Percentiles rank a stretch among this genome's conserved stretches.
phyloP scores from a whole-genome alignment of 2,888 invertebrate genomes.

The Drosophila quinaria region DNA sequence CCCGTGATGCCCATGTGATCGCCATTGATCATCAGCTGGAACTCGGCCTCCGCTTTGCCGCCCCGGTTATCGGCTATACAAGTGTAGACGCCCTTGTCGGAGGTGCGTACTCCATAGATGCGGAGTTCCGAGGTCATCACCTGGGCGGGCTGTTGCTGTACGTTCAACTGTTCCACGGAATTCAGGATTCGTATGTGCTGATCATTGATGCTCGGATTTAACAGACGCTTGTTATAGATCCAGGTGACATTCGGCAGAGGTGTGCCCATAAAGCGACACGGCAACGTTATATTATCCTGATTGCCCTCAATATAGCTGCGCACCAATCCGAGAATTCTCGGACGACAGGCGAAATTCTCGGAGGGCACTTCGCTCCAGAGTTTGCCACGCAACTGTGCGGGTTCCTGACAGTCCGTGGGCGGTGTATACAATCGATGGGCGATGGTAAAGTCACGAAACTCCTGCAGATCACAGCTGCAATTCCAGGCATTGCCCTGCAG shows the following conservation, averaged over 20 bases:
- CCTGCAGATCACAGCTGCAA: conserved; percentile 93
- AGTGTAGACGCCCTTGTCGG: conserved; percentile 91
- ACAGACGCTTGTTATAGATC: conserved; percentile 85
- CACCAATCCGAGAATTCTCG: conserved; percentile 88
- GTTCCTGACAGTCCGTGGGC: conserved; percentile 91
- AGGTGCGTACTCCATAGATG: conserved; percentile 88
- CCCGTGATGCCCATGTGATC: conserved; percentile 72
- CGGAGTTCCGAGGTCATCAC: conserved; percentile 87
- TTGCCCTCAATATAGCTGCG: conserved; percentile 87
- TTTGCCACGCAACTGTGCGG: conserved; percentile 89
- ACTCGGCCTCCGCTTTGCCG: conserved; percentile 91
- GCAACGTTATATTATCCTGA: conserved; percentile 90
- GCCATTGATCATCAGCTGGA: conserved; percentile 88
- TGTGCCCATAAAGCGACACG: conserved; percentile 88
- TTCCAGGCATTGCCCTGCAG: conserved; percentile 94
- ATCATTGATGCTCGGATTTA: conserved; percentile 76
- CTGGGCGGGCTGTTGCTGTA: conserved; percentile 39
- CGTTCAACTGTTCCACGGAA: conserved; percentile 75
- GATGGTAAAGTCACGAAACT: conserved; percentile 92
- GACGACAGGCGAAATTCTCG: conserved; percentile 93
- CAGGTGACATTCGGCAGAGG: conserved; percentile 93
- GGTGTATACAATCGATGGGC: conserved; percentile 91
- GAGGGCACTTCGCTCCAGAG: conserved; percentile 91
- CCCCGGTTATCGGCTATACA: conserved; percentile 94
- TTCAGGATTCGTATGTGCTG: conserved; percentile 79